Base-by-base conservation (phyloP, 2,888 invertebrate genomes). In the Anthophora plumipes region DNA sequence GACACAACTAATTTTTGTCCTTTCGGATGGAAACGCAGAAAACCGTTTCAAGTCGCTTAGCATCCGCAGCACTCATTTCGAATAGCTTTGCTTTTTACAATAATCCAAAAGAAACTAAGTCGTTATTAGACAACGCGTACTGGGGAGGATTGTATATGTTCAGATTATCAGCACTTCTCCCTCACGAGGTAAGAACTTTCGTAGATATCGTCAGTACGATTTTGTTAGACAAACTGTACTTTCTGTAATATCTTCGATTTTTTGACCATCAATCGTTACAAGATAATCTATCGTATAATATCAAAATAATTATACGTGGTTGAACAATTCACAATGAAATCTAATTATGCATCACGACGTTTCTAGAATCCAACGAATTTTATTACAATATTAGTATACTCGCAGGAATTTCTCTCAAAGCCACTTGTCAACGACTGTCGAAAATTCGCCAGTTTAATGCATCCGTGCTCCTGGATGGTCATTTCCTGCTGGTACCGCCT, bases 351-450 rank as follows among this genome's bases (percentile, higher is more conserved):
- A 46, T 20, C 67, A 52, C 48, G 63, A 74, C 60, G 79, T 82
- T 84, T 84, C 72, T 68, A 73, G 81, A n/a, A n/a, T 52, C 9
- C 73, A 52, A 59, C 52, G 79, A 67, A 73, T 86, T 79, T 73
- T 79, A 86, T 86, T 86, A 86, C 86, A 75, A 86, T 73, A 80
- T 87, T 82, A 69, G 78, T 83, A 77, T 64, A 76, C 83, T 57
- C 48, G 71, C 73, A 77, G 80, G 83, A 83, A 85, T 78, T 74
- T 77, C 72, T 76, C 48, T 61, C 68, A 75, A 76, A 80, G 74
- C 81, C 83, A 86, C 87, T 86, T 87, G 81, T 86, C 86, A n/a
- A 87, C 76, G 87, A 85, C 71, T 83, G 87, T 87, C 87, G 76
- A 81, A 86, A 87, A 83, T 86, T 85, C 74, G 74, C 83, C 71